Evolutionary conservation across 1,140 invertebrate species (phyloP).

Genomic region (Drosophila orosa): DNA sequence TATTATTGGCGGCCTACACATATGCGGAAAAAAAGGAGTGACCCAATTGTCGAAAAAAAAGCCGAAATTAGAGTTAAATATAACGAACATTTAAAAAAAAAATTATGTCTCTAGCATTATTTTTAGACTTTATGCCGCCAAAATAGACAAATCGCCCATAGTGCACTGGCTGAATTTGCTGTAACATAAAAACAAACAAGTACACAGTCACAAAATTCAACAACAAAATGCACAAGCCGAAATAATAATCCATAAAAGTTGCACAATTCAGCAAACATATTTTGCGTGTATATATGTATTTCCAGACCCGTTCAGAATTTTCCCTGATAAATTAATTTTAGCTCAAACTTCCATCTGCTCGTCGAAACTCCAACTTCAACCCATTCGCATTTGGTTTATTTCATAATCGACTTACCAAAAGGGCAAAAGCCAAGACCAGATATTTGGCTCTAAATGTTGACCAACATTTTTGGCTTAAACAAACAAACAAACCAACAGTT

Average conservation of each 20-base stretch:
- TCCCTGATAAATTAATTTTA: conserved; percentile 45
- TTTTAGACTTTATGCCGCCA: no score
- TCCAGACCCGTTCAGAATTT: neutral
- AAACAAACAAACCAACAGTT: conserved; percentile 24
- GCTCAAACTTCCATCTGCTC: conserved; percentile 24
- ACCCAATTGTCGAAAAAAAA: no score
- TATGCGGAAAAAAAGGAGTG: no score
- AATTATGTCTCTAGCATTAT: no score
- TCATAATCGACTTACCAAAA: conserved; percentile 41
- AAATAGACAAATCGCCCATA: no score
- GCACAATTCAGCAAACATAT: neutral
- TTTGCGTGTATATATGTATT: neutral
- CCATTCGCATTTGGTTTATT: conserved; percentile 21
- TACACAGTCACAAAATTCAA: neutral
- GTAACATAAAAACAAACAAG: neutral
- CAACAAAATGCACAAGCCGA: no score
- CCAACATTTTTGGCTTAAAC: conserved; percentile 32
- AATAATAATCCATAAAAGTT: neutral
- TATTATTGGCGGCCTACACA: no score
- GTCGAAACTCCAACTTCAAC: conserved; percentile 11
- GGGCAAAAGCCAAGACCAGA: conserved; percentile 41
- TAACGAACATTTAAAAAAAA: no score
- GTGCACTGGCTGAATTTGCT: neutral
- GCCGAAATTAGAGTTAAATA: no score
- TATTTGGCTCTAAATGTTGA: conserved; percentile 27